A percentile compares a stretch with the other conserved stretches of the same genome.
Conservation (phyloP, 2,113 vertebrate genomes). For the Smithornis capensis region DNA sequence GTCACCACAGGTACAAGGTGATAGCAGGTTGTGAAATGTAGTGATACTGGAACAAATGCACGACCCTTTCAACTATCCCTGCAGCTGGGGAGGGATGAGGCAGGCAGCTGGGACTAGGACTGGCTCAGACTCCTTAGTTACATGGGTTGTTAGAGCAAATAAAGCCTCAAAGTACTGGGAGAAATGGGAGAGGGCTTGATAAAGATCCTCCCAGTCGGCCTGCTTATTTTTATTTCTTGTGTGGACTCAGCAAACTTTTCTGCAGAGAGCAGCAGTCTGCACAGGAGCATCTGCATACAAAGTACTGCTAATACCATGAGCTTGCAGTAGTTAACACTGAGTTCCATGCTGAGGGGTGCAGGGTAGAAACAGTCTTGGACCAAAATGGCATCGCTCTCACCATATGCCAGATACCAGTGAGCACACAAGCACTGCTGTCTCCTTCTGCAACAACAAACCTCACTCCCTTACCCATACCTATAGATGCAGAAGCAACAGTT, state of each 20-base stretch:
- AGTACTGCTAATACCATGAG: background rate
- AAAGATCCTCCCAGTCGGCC: background rate
- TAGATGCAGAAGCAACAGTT: background rate
- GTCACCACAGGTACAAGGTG: slow-evolving; percentile 3
- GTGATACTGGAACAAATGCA: background rate
- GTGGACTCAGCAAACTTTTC: background rate
- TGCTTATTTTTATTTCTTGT: slow-evolving; percentile 20
- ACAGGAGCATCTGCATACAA: background rate
- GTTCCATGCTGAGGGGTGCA: background rate
- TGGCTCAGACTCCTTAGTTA: slow-evolving; percentile 12
- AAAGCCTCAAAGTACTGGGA: background rate
- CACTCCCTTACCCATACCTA: background rate
- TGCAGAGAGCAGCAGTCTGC: background rate
- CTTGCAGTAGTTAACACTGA: background rate
- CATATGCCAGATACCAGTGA: background rate
- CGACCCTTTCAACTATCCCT: background rate
- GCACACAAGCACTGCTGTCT: background rate
- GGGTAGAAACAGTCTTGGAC: background rate
- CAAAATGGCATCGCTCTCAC: background rate
- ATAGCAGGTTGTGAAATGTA: slow-evolving; percentile 19
- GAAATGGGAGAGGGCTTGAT: background rate
- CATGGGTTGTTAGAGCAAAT: slow-evolving; percentile 3
- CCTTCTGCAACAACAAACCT: background rate
- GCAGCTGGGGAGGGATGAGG: background rate
- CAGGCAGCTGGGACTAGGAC: background rate